Conservation (phyloP, 2,797 vertebrate genomes). For the Phoeniculus purpureus region DNA sequence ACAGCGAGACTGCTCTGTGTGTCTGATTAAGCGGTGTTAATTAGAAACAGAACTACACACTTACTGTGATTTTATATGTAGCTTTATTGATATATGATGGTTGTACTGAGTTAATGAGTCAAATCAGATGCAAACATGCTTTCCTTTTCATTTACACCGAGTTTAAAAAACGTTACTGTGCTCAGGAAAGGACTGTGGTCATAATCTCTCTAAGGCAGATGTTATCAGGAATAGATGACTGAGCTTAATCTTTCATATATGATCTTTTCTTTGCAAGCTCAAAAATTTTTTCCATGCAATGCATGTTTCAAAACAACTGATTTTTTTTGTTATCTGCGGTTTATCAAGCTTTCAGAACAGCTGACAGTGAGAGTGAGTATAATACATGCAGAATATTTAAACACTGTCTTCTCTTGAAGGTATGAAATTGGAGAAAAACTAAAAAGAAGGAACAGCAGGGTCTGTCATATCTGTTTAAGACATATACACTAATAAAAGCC, state of each 20-base stretch:
- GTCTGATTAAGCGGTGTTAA: background rate
- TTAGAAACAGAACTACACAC: background rate
- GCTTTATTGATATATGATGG: background rate
- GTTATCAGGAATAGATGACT: background rate
- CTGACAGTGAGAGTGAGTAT: background rate
- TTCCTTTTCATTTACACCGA: background rate
- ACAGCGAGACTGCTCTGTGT: background rate
- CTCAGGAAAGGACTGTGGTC: background rate
- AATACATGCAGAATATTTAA: background rate
- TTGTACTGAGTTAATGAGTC: background rate
- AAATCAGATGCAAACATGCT: background rate
- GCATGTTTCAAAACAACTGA: background rate
- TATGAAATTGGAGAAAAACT: background rate
- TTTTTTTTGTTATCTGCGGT: background rate
- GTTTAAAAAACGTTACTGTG: background rate
- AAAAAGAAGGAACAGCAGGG: background rate
- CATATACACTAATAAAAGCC: background rate
- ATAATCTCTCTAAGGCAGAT: background rate
- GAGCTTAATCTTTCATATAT: background rate
- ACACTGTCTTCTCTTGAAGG: background rate
- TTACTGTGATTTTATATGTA: background rate
- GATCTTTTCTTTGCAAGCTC: background rate
- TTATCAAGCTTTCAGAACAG: background rate
- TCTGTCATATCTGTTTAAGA: conserved; percentile 6
- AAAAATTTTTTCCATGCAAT: background rate